Base-by-base conservation (phyloP, 2,888 invertebrate species). In the Ochropacha duplaris region DNA sequence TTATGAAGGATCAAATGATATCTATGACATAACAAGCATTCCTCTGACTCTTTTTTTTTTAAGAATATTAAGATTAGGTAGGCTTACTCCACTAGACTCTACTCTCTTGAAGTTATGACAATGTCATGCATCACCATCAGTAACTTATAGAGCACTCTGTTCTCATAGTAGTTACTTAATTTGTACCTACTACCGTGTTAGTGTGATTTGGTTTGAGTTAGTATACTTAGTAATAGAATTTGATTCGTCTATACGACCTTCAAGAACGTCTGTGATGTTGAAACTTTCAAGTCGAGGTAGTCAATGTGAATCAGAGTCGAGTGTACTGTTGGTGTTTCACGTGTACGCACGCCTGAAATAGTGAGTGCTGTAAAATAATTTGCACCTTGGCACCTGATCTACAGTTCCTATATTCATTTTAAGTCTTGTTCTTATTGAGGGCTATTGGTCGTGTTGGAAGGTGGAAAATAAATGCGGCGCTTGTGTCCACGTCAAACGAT, bases 321-420 rank as follows among this genome's bases (percentile, higher is more conserved):
- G 24, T 50, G 14, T 52, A 52, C 19, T 82, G 83, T 74, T 81
- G 76, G 81, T 80, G 78, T 81, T 86, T 83, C 83, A 83, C 80
- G 78, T 80, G 82, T 72, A 77, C 71, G 74, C 74, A 70, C 80
- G 86, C 79, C 85, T 88, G 88, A 89, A 91, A 88, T 84, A 87
- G 81, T 85, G 84, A 84, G 82, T 86, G 80, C 82, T 78, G 61
- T 76, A 63, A 57, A 76, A 79, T 82, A 85, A 89, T 87, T 87
- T 86, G 70, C 72, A 76, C 69, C 77, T 87, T 88, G 87, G 88
- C 88, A 85, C 65, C 59, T 65, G 62, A 58, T 56, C 54, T 49
- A 39, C 50, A 49, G 59, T 59, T 58, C 44, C 60, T 61, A 67
- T 68, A 73, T 76, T 76, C 70, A 72, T 78, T 78, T 79, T 78